phyloP scores from a whole-genome alignment of 2,113 vertebrate species.

The Felis chaus region DNA sequence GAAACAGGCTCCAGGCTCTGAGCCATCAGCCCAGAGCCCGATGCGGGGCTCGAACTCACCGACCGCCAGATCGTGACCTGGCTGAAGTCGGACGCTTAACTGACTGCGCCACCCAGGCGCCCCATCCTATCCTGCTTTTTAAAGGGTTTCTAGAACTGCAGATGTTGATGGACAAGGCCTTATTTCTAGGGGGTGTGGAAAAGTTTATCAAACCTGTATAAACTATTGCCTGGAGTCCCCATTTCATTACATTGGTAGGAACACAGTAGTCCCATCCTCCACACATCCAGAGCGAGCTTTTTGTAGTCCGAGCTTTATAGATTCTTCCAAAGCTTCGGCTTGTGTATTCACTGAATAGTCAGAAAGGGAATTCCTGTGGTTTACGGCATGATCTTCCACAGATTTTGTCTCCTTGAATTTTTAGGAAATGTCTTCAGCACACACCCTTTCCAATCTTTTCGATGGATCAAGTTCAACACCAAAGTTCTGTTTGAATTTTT shows the following conservation, averaged over 20 bases:
- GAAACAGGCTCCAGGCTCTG: too few species aligned
- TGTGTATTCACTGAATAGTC: background rate
- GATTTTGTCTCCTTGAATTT: background rate
- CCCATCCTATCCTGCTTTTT: background rate
- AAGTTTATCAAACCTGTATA: background rate
- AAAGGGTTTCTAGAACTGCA: background rate
- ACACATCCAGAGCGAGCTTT: too few species aligned
- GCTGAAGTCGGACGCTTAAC: too few species aligned
- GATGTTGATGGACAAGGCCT: background rate
- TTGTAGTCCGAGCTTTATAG: background rate
- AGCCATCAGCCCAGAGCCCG: too few species aligned
- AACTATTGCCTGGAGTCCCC: background rate
- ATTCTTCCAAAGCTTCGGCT: background rate
- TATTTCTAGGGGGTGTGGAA: background rate
- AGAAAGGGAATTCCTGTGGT: background rate
- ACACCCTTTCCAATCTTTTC: background rate
- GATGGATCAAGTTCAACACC: background rate
- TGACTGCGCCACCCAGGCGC: too few species aligned
- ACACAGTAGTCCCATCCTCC: background rate
- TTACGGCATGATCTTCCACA: background rate
- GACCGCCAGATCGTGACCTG: too few species aligned
- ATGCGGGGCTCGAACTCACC: too few species aligned
- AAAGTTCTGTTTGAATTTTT: background rate
- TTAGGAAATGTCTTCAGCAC: background rate
- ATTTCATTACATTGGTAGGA: background rate